Evolutionary conservation across 1,140 invertebrate species (phyloP).

Genomic region (Acromyrmex echinatior): DNA sequence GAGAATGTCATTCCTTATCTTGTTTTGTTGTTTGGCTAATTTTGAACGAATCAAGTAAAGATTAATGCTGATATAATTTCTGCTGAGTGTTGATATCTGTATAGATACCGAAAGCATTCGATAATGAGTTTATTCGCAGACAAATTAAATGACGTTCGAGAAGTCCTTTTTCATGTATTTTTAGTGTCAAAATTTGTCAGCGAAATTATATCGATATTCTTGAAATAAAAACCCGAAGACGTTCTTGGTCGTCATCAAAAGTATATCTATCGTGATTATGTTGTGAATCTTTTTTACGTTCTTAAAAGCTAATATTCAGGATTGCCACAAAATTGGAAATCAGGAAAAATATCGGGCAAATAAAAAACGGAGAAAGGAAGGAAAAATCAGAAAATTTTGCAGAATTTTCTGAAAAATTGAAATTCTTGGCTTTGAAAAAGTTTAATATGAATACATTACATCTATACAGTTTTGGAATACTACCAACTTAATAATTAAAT

Average conservation of each 20-base stretch:
- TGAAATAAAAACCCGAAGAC: background rate
- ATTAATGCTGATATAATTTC: constrained; percentile 14
- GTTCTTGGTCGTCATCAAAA: too few relatives aligned
- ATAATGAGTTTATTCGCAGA: background rate
- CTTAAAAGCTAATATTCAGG: background rate
- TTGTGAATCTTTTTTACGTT: background rate
- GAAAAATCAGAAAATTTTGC: too few relatives aligned
- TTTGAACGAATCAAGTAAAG: background rate
- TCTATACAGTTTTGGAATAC: too few relatives aligned
- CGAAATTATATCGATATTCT: background rate
- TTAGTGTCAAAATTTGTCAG: background rate
- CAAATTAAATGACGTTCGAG: background rate
- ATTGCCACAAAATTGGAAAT: too few relatives aligned
- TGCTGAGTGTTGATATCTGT: background rate
- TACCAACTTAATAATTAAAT: too few relatives aligned
- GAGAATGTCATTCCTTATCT: constrained; percentile 1
- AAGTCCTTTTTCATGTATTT: background rate
- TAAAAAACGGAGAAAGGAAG: too few relatives aligned
- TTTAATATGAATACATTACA: too few relatives aligned
- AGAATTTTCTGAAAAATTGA: too few relatives aligned
- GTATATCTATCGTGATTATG: background rate
- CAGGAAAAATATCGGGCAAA: too few relatives aligned
- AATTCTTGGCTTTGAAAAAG: too few relatives aligned
- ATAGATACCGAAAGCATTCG: background rate
- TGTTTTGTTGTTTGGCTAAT: constrained; percentile 11